Evolutionary conservation across 2,797 vertebrate species (phyloP), one percentile per base, ranked within the genome.

Genomic region (Lithobates pipiens): DNA sequence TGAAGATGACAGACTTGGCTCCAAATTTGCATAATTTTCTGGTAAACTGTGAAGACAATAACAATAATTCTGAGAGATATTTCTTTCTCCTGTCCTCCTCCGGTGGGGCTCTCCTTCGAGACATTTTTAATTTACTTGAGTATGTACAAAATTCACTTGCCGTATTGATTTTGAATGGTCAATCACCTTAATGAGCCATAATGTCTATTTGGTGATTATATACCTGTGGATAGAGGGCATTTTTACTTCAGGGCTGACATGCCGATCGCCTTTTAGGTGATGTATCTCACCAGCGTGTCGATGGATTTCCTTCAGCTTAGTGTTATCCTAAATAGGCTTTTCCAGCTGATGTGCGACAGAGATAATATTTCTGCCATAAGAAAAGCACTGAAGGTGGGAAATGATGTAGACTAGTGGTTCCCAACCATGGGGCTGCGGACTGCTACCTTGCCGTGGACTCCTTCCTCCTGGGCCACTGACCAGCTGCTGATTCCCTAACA

Each of bases 71-170:
- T 50, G 13, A 27, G n/a, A 74, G 34, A 85, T 42, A 32, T 32
- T 34, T 36, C 78, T 42, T 61, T 54, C 18, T 13, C 61, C 4
- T 18, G 15, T 65, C 23, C 61, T 65, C 61, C 23, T 18, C 61
- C 61, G 23, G 23, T 25, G 61, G 21, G 21, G 57, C 18, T 36
- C 13, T 74, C 50, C 68, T 76, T 76, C 10, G 13, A 29, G 61
- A 80, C 68, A n/a, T 65, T 32, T 44, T 80, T 86, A 81, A 86
- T 86, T 82, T 81, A 86, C 79, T 86, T 71, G 57, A 79, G 57
- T 79, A 63, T 80, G 77, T 65, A 70, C 65, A 42, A 82, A 63
- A 86, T 71, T 82, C 23, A 65, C 34, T 25, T 9, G 39, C 32
- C 13, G 71, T 81, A 86, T 86, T 77, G 85, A 86, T 82, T 75